These are phyloP conservation scores for Parnassius glacialis DNA, from an alignment of 2,888 invertebrate genomes.

Conservation along the genomic window DNA sequence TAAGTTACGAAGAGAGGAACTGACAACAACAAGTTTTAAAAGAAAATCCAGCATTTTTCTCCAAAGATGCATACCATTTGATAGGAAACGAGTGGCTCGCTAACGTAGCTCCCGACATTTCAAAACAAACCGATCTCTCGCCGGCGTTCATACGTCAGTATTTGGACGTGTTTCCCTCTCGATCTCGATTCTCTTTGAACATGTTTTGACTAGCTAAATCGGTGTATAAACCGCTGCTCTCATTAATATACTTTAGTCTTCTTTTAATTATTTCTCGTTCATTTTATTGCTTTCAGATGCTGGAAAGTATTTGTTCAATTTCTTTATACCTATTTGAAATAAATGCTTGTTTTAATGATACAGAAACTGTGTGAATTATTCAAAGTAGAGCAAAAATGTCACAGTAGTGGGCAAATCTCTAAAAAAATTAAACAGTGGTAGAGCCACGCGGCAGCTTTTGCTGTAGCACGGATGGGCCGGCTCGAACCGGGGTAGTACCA, in stretches of 20 bases:
- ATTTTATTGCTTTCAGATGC: slow-evolving; percentile 22
- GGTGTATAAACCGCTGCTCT: slow-evolving; percentile 53
- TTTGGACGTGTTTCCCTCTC: slow-evolving; percentile 52
- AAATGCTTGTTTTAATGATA: too few species aligned
- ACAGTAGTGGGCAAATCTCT: too few species aligned
- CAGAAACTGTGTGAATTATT: too few species aligned
- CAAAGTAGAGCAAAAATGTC: too few species aligned
- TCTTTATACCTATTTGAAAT: slow-evolving; percentile 1
- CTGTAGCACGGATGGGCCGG: too few species aligned
- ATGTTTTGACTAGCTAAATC: slow-evolving; percentile 72
- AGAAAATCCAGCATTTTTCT: slow-evolving; percentile 22
- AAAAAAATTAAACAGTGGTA: too few species aligned
- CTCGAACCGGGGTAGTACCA: too few species aligned
- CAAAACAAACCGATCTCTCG: slow-evolving; percentile 69
- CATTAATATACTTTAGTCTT: slow-evolving; percentile 37
- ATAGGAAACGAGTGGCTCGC: slow-evolving; percentile 62
- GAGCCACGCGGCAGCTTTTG: too few species aligned
- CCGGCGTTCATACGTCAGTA: slow-evolving; percentile 47
- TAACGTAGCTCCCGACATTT: slow-evolving; percentile 63
- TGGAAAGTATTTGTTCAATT: not conserved
- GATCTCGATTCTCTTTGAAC: slow-evolving; percentile 58
- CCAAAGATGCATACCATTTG: slow-evolving; percentile 39
- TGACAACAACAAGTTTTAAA: slow-evolving; percentile 16
- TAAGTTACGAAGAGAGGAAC: slow-evolving; percentile 8
- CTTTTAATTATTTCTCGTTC: slow-evolving; percentile 28